Conservation (phyloP, 2,888 invertebrate species). For the Allygus modestus region DNA sequence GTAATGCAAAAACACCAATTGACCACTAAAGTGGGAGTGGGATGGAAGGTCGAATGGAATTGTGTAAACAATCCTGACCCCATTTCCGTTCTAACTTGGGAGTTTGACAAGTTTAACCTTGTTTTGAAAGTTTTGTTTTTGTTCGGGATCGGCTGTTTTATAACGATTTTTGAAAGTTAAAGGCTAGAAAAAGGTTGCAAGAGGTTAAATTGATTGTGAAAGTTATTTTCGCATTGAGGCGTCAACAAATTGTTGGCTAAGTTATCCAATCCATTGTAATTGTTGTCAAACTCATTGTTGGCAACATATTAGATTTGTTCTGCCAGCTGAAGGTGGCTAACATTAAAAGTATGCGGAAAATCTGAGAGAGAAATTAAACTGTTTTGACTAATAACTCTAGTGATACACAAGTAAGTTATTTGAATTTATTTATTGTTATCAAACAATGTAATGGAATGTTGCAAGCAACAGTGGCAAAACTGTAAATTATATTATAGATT, state of each 20-base stretch:
- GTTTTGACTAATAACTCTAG: too few species aligned
- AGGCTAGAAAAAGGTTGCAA: background rate
- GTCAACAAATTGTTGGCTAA: slow-evolving; percentile 4
- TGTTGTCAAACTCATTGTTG: slow-evolving; percentile 21
- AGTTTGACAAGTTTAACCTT: too few species aligned
- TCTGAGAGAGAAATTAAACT: too few species aligned
- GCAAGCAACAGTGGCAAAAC: too few species aligned
- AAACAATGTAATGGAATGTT: too few species aligned
- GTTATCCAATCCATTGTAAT: background rate
- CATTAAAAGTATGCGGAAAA: background rate
- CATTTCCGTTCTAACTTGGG: slow-evolving; percentile 3
- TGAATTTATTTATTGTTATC: too few species aligned
- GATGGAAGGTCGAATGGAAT: slow-evolving; percentile 30
- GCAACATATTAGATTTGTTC: background rate
- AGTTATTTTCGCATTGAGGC: background rate
- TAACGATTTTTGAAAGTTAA: background rate
- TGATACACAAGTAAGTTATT: too few species aligned
- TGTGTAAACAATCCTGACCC: slow-evolving; percentile 48
- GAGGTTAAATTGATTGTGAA: background rate
- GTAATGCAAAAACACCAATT: background rate
- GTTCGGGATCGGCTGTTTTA: background rate
- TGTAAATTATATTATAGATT: too few species aligned
- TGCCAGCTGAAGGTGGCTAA: background rate
- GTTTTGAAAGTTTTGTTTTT: background rate
- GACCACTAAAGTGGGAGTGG: too few species aligned